Percentiles rank a stretch among this genome's conserved stretches.
phyloP scores from a whole-genome alignment of 30 jellyfish, hydroid and myxozoan species.

The Euphysa ruthae region DNA sequence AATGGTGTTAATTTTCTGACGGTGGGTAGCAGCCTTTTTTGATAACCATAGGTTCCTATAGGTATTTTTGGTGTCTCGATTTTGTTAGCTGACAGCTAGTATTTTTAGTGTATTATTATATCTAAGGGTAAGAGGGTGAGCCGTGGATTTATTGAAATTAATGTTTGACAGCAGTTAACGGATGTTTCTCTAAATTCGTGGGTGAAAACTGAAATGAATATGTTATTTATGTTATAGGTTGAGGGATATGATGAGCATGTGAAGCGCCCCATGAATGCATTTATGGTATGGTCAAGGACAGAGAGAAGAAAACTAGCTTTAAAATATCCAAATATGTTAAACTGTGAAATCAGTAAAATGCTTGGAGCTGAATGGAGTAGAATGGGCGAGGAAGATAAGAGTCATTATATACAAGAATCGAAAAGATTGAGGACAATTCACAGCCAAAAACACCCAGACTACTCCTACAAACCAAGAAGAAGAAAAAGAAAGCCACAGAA shows the following conservation, averaged over 20 bases:
- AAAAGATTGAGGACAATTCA: constrained; percentile 85
- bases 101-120: too few relatives aligned
- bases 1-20: too few relatives aligned
- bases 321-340: constrained; percentile 93
- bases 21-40: too few relatives aligned
- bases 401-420: constrained; percentile 88
- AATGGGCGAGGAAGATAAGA: constrained; percentile 92
- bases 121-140: too few relatives aligned
- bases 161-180: too few relatives aligned
- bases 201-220: too few relatives aligned
- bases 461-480: constrained; percentile 93
- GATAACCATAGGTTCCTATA: too few relatives aligned
- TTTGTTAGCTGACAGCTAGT: too few relatives aligned
- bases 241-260: constrained; percentile 98
- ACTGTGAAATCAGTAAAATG: constrained; percentile 92
- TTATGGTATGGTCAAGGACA: constrained; percentile 99
- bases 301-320: constrained; percentile 95
- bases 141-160: too few relatives aligned
- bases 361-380: constrained; percentile 99
- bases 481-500: constrained; percentile 86
- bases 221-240: constrained; percentile 1
- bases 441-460: constrained; percentile 96
- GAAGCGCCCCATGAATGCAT: constrained; percentile 99
- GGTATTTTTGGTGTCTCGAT: too few relatives aligned
- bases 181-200: too few relatives aligned